Percentiles rank a stretch among this genome's conserved stretches.
Conservation (phyloP, 2,113 vertebrate species). For the Thunnus thynnus region DNA sequence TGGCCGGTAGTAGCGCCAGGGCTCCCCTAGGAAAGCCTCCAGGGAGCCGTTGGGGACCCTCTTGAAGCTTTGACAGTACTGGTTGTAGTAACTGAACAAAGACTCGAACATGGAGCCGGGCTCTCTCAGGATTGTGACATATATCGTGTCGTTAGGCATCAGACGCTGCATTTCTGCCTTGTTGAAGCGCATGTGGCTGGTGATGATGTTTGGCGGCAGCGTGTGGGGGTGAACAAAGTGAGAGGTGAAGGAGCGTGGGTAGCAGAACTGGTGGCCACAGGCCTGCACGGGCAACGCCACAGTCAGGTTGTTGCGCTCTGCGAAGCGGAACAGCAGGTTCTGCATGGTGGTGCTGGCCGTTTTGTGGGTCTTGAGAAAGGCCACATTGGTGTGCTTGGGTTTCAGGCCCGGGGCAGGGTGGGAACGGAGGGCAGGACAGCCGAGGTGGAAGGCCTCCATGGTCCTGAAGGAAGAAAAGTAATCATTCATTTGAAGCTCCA, state of each 20-base stretch:
- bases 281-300: constrained; percentile 87
- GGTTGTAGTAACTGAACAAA: constrained; percentile 90
- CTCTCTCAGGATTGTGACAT: constrained; percentile 90
- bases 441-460: constrained; percentile 78
- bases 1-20: constrained; percentile 86
- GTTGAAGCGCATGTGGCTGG: constrained; percentile 90
- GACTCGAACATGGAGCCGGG: constrained; percentile 92
- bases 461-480: constrained; percentile 75
- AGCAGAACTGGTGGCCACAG: constrained; percentile 92
- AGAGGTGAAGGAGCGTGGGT: constrained; percentile 86
- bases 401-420: constrained; percentile 61
- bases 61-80: constrained; percentile 88
- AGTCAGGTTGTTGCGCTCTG: constrained; percentile 89
- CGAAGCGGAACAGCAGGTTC: constrained; percentile 92
- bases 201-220: constrained; percentile 84
- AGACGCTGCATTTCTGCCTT: constrained; percentile 81
- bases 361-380: constrained; percentile 93
- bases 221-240: constrained; percentile 89
- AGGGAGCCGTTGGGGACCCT: constrained; percentile 88
- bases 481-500: neutral
- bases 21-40: constrained; percentile 86
- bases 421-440: constrained; percentile 67
- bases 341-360: constrained; percentile 91
- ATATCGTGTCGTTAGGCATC: constrained; percentile 88
- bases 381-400: constrained; percentile 87